These are phyloP conservation scores for Neomonachus schauinslandi DNA, from an alignment of 2,113 vertebrate species.

Conservation along the genomic window DNA sequence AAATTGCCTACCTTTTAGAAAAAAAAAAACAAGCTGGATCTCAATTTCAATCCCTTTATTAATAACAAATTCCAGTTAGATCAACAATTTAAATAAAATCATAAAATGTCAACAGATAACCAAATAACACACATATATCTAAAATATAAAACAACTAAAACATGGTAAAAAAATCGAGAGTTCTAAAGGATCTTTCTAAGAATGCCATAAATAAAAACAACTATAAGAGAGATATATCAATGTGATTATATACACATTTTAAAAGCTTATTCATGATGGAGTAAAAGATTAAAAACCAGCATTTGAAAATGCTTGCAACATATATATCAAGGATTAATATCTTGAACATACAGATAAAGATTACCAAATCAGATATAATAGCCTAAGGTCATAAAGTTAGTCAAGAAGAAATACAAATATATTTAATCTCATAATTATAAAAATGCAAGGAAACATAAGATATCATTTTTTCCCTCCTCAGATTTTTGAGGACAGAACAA, in stretches of 20 bases:
- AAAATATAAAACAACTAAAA: neutral
- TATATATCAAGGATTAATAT: neutral
- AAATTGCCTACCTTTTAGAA: neutral
- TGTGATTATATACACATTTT: neutral
- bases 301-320: neutral
- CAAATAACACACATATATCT: neutral
- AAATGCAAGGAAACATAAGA: neutral
- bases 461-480: neutral
- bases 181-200: neutral
- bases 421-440: neutral
- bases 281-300: neutral
- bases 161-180: neutral
- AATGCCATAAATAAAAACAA: neutral
- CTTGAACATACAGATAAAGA: neutral
- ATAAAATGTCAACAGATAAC: neutral
- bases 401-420: neutral
- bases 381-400: neutral
- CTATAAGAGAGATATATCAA: neutral
- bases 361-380: neutral
- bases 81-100: neutral
- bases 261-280: neutral
- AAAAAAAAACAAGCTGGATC: neutral
- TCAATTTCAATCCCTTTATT: neutral
- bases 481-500: neutral
- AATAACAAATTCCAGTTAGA: neutral